Percentiles rank a stretch among this genome's conserved stretches.
Evolutionary conservation across 2,888 invertebrate species (phyloP).

Genomic region (Hemistola chrysoprasaria): DNA sequence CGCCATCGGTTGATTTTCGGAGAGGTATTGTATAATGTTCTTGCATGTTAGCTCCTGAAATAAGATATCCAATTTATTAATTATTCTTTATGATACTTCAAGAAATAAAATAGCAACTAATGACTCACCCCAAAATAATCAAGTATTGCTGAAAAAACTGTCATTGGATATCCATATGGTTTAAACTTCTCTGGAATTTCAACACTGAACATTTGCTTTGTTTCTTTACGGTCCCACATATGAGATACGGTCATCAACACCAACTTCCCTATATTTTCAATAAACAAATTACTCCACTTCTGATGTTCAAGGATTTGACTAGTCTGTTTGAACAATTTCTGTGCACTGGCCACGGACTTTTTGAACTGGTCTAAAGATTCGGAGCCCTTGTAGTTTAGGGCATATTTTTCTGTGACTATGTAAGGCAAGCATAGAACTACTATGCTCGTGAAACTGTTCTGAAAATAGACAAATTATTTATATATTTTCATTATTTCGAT

Average conservation of each 20-base stretch:
- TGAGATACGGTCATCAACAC: slow-evolving; percentile 52
- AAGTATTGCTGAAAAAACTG: slow-evolving; percentile 61
- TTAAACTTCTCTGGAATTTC: slow-evolving; percentile 49
- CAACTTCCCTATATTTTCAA: slow-evolving; percentile 63
- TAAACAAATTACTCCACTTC: slow-evolving; percentile 61
- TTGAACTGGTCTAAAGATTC: slow-evolving; percentile 34
- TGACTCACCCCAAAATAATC: slow-evolving; percentile 66
- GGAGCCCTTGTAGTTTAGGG: slow-evolving; percentile 38
- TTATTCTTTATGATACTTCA: too few species aligned
- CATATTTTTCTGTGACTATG: slow-evolving; percentile 58
- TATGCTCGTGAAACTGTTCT: slow-evolving; percentile 64
- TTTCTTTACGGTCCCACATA: slow-evolving; percentile 57
- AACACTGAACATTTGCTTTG: slow-evolving; percentile 48
- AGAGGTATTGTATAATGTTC: slow-evolving; percentile 60
- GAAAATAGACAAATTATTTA: slow-evolving; percentile 37
- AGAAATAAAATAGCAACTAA: too few species aligned
- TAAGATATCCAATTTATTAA: slow-evolving; percentile 24
- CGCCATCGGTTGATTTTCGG: slow-evolving; percentile 67
- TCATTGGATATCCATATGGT: slow-evolving; percentile 62
- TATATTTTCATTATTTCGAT: too few species aligned
- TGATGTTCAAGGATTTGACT: slow-evolving; percentile 56
- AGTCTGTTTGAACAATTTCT: slow-evolving; percentile 53
- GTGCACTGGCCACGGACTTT: slow-evolving; percentile 40
- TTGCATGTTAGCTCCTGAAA: slow-evolving; percentile 56
- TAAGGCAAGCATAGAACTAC: slow-evolving; percentile 64